Conservation (phyloP, 2,888 invertebrate species). For the Platypus cylindrus region DNA sequence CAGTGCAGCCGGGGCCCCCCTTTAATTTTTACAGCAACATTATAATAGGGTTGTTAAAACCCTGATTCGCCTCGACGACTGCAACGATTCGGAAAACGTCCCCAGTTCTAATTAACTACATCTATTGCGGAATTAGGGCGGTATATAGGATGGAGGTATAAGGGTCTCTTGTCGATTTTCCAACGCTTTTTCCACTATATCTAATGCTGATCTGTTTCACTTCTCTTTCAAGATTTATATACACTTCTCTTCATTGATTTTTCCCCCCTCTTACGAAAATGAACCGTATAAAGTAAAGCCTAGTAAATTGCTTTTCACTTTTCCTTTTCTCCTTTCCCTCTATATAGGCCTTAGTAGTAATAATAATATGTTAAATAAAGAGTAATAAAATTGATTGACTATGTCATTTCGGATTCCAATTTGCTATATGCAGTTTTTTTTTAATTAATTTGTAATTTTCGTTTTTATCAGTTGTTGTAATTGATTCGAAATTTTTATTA, state of each 20-base stretch:
- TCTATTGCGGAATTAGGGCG: slow-evolving; percentile 27
- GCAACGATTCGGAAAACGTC: slow-evolving; percentile 29
- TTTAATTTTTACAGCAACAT: slow-evolving; percentile 22
- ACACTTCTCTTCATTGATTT: slow-evolving; percentile 33
- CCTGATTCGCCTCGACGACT: slow-evolving; percentile 10
- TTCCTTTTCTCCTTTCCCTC: slow-evolving; percentile 7
- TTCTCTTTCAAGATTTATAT: slow-evolving; percentile 12
- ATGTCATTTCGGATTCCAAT: too few species aligned
- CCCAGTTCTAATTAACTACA: slow-evolving; percentile 30
- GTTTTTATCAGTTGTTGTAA: too few species aligned
- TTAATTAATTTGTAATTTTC: too few species aligned
- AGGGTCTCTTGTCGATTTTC: slow-evolving; percentile 8
- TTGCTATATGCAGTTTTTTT: too few species aligned
- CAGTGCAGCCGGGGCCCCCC: slow-evolving; percentile 15
- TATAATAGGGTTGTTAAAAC: slow-evolving; percentile 24
- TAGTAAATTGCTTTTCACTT: slow-evolving; percentile 31
- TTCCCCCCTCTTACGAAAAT: slow-evolving; percentile 21
- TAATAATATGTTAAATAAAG: too few species aligned
- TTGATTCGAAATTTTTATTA: too few species aligned
- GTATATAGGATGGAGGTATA: too few species aligned
- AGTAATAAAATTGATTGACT: too few species aligned
- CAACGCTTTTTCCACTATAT: slow-evolving; percentile 22
- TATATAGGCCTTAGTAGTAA: slow-evolving; percentile 18
- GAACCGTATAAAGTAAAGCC: slow-evolving; percentile 24
- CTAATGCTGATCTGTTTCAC: slow-evolving; percentile 29